Evolutionary conservation across 2,888 invertebrate species (phyloP), one percentile per base, ranked within the genome.

Genomic region (Trissolcus japonicus): DNA sequence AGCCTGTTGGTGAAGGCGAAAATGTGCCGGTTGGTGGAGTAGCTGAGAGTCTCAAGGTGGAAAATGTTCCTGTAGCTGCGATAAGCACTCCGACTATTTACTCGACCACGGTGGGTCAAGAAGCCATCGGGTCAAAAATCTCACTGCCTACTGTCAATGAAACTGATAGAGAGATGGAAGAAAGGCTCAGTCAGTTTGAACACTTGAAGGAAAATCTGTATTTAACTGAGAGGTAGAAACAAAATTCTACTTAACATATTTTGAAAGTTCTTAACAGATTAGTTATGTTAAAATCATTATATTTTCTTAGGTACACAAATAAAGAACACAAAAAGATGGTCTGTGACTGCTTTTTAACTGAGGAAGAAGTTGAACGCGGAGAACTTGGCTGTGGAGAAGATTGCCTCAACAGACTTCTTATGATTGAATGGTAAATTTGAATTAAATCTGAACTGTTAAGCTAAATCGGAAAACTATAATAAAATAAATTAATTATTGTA

Each of bases 391-490:
- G 99, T 88, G 98, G 97, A 0, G 97, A 97, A 86, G 97, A 98
- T 90, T 99, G 99, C 89, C 92, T 99, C 41, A 99, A 99, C 91
- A 93, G 98, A 86, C 92, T 98, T 87, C 93, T 99, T n/a, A 96
- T 98, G 95, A 98, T 99, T 87, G 99, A 99, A 92, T 99, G 97
- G 96, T 96, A 91, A 43, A 17, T 40, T 17, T 53, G n/a, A 51
- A 51, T 57, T 51, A 41, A 29, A 55, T 51, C 16, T 48, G 43
- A 17, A 63, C 13, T 46, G 54, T 48, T 50, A 9, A 51, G 14
- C 4, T 16, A 4, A 2, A 51, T 51, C 11, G 43, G 0, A n/a
- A 51, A 51, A 17, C 2, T 19, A 17, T 51, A 14, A n/a, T 48
- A 14, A 14, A 48, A n/a, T 17, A 17, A 19, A 51, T 21, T 21